Conservation (phyloP, 1,140 invertebrate genomes). For the Macrobrachium rosenbergii region DNA sequence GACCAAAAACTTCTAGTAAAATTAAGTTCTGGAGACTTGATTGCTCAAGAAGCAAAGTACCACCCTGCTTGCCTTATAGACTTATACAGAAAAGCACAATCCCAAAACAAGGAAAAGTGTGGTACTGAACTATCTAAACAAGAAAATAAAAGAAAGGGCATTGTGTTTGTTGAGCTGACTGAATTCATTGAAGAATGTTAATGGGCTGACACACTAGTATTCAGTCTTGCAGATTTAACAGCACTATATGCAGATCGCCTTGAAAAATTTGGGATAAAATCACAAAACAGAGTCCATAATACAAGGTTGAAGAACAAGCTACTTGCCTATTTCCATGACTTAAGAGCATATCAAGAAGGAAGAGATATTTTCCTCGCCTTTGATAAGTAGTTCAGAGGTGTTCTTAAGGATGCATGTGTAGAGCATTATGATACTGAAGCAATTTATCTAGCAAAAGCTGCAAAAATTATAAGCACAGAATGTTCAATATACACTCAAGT, state of each 20-base stretch:
- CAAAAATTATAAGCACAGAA: conserved; percentile 35
- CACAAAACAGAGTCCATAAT: conserved; percentile 37
- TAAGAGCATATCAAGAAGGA: conserved; percentile 31
- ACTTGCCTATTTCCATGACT: conserved; percentile 36
- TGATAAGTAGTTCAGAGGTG: too few species aligned
- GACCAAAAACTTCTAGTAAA: conserved; percentile 48
- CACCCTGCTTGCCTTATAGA: conserved; percentile 42
- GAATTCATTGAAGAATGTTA: conserved; percentile 46
- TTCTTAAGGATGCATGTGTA: background rate
- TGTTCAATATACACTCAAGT: conserved; percentile 35
- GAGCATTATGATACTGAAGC: conserved; percentile 37
- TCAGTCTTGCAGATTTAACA: conserved; percentile 34
- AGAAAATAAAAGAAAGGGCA: conserved; percentile 16
- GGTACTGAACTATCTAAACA: background rate
- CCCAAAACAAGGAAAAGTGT: conserved; percentile 1
- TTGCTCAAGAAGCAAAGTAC: conserved; percentile 62
- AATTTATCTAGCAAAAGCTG: conserved; percentile 40
- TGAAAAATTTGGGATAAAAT: conserved; percentile 33
- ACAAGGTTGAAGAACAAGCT: background rate
- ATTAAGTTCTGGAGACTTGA: conserved; percentile 48
- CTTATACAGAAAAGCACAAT: conserved; percentile 42
- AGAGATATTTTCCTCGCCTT: too few species aligned
- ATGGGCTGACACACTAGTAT: background rate
- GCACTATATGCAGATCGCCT: conserved; percentile 34
- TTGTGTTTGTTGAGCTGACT: conserved; percentile 49